Conservation (phyloP, 2,113 vertebrate genomes). For the Tachuris rubrigastra region DNA sequence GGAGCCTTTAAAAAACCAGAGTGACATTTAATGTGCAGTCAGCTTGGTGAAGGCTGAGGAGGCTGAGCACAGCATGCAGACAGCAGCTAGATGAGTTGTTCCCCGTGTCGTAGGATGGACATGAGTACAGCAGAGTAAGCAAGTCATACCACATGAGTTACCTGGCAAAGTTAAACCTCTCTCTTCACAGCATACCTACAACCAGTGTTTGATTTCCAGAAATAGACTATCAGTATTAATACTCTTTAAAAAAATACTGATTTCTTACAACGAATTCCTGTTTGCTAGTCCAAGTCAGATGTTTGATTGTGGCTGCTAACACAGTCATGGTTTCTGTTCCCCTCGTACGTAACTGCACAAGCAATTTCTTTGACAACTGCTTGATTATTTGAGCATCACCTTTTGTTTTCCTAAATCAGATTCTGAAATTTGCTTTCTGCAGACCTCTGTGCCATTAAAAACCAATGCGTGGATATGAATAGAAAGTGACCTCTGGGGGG, state of each 20-base stretch:
- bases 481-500: neutral
- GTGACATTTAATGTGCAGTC: neutral
- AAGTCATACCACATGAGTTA: neutral
- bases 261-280: neutral
- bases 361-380: neutral
- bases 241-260: neutral
- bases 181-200: neutral
- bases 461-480: neutral
- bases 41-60: neutral
- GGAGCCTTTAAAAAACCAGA: neutral
- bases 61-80: neutral
- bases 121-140: neutral
- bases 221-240: neutral
- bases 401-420: neutral
- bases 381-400: neutral
- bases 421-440: slow-evolving; percentile 10
- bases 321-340: neutral
- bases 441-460: neutral
- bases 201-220: neutral
- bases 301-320: neutral
- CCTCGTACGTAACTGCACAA: neutral
- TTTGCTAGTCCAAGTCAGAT: neutral
- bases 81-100: neutral
- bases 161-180: neutral
- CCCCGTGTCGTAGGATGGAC: neutral